A percentile compares a stretch with the other conserved stretches of the same genome.
phyloP scores from a whole-genome alignment of 2,888 invertebrate genomes.

The Troglohyphantes excavatus region DNA sequence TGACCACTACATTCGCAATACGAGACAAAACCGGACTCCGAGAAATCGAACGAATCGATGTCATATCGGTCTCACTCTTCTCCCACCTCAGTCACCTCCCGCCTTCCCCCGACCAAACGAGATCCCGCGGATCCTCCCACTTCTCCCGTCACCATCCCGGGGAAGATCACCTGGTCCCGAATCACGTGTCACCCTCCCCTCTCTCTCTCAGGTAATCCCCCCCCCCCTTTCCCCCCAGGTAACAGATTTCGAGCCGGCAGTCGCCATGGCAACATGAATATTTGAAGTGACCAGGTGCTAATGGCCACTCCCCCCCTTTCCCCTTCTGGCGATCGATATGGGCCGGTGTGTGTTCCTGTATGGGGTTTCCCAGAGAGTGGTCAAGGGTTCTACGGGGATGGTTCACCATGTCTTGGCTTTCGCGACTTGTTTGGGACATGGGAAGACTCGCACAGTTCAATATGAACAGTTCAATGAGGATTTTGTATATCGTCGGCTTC shows the following conservation, averaged over 20 bases:
- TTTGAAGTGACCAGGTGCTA: slow-evolving; percentile 79
- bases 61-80: background rate
- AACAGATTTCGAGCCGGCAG: slow-evolving; percentile 69
- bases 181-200: slow-evolving; percentile 44
- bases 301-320: slow-evolving; percentile 46
- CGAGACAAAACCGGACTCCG: too few species aligned
- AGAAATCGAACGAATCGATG: background rate
- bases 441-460: background rate
- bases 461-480: background rate
- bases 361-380: background rate
- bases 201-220: slow-evolving; percentile 49
- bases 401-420: background rate
- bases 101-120: background rate
- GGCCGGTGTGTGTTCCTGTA: background rate
- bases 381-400: too few species aligned
- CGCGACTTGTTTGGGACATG: background rate
- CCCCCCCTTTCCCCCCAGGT: slow-evolving; percentile 36
- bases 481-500: too few species aligned
- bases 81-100: background rate
- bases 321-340: background rate
- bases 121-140: background rate
- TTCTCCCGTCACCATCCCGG: slow-evolving; percentile 24
- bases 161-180: slow-evolving; percentile 22
- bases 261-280: slow-evolving; percentile 75
- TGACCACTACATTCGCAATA: too few species aligned